Evolutionary conservation across 2,113 vertebrate genomes (phyloP).

Genomic region (Opisthocomus hoazin): DNA sequence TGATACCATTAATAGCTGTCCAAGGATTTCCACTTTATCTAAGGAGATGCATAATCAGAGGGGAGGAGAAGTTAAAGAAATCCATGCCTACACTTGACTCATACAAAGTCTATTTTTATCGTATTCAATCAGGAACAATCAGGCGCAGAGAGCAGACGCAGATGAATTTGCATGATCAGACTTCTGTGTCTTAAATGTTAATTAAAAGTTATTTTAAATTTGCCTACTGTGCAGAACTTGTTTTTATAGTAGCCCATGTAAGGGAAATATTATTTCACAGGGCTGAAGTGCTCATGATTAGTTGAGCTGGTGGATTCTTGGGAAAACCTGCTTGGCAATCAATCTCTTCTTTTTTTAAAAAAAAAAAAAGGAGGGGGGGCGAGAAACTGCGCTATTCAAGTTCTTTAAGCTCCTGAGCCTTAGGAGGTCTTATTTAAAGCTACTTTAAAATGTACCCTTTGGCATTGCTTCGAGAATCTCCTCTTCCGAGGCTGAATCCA

Average conservation of each 20-base stretch:
- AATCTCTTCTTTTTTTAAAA: neutral
- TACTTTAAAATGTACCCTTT: conserved; percentile 68
- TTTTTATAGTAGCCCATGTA: conserved; percentile 49
- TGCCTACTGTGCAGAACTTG: conserved; percentile 57
- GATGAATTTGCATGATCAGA: conserved; percentile 56
- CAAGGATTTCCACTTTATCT: conserved; percentile 45
- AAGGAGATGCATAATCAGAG: conserved; percentile 55
- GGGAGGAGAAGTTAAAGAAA: conserved; percentile 55
- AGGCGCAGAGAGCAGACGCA: conserved; percentile 49
- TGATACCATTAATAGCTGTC: neutral
- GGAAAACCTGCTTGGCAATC: conserved; percentile 48
- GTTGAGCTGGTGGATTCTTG: conserved; percentile 21
- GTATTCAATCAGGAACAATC: conserved; percentile 71
- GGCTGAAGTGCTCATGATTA: conserved; percentile 53
- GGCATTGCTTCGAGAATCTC: conserved; percentile 48
- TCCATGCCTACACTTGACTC: conserved; percentile 17
- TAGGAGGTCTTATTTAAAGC: conserved; percentile 65
- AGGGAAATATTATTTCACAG: conserved; percentile 50
- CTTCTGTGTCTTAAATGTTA: conserved; percentile 67
- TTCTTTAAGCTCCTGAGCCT: conserved; percentile 57
- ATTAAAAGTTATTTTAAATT: conserved; percentile 65
- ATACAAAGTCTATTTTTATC: conserved; percentile 63
- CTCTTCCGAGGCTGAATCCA: neutral
- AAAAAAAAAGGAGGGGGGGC: neutral
- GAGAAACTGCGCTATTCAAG: conserved; percentile 23